These are phyloP conservation scores for Crocallis elinguaria DNA, from an alignment of 2,888 invertebrate genomes.

Conservation along the genomic window DNA sequence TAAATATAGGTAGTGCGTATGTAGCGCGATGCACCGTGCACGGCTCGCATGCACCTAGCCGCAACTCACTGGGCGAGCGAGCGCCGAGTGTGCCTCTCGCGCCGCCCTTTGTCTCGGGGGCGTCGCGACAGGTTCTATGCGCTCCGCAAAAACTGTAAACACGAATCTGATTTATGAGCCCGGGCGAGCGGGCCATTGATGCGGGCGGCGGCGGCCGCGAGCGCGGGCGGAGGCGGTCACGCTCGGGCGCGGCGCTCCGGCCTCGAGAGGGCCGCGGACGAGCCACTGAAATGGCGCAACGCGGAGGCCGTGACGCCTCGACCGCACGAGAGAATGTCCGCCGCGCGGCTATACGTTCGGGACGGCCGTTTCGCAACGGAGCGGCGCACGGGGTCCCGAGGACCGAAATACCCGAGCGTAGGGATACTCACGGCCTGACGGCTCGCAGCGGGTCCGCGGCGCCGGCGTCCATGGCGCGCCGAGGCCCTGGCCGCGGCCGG, in stretches of 20 bases:
- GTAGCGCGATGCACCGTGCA: constrained; percentile 58
- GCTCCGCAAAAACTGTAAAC: constrained; percentile 79
- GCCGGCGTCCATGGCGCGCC: constrained; percentile 82
- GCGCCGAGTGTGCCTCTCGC: constrained; percentile 61
- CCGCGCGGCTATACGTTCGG: constrained; percentile 69
- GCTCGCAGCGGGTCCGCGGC: constrained; percentile 80
- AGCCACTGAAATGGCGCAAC: constrained; percentile 76
- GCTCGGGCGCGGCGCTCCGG: constrained; percentile 75
- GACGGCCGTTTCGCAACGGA: constrained; percentile 79
- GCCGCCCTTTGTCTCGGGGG: constrained; percentile 70
- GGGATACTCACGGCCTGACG: constrained; percentile 83
- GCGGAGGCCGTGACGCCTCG: constrained; percentile 82
- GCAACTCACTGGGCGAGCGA: constrained; percentile 70
- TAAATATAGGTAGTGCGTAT: constrained; percentile 63
- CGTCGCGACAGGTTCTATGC: constrained; percentile 71
- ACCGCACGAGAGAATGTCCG: constrained; percentile 82
- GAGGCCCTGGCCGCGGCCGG: constrained; percentile 82
- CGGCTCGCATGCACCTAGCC: constrained; percentile 71
- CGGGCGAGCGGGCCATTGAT: constrained; percentile 45
- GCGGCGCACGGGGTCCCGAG: constrained; percentile 71
- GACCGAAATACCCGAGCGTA: constrained; percentile 75
- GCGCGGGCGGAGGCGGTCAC: constrained; percentile 73
- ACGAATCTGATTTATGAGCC: constrained; percentile 74
- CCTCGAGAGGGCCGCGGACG: constrained; percentile 67
- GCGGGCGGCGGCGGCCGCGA: constrained; percentile 45